These are phyloP conservation scores for Prunella strophiata DNA, from an alignment of 2,797 vertebrate genomes.

Conservation along the genomic window DNA sequence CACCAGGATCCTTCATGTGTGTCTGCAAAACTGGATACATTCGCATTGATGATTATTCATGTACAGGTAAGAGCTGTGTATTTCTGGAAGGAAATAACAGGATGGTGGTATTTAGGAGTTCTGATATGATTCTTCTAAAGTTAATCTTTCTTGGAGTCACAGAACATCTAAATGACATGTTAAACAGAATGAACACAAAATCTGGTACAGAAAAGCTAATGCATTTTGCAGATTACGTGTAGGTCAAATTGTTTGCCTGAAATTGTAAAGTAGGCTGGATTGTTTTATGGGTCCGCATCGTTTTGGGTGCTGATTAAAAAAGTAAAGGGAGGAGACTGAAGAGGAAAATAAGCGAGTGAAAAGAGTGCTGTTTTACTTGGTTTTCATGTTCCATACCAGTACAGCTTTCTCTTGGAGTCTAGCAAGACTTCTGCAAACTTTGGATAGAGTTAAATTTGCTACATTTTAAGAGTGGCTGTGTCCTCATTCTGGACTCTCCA, in stretches of 20 bases:
- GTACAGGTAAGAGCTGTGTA: slow-evolving; percentile 84
- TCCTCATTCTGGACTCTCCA: neutral
- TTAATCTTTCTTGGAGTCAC: neutral
- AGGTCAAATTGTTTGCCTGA: neutral
- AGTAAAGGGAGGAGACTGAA: neutral
- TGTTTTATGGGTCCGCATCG: neutral
- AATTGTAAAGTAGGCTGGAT: neutral
- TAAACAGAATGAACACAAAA: neutral
- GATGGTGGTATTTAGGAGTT: neutral
- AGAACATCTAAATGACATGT: neutral
- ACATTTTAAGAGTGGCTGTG: neutral
- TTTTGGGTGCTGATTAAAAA: neutral
- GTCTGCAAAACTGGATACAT: slow-evolving; percentile 93
- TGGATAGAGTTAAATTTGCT: neutral
- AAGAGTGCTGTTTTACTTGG: neutral
- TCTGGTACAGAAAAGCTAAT: neutral
- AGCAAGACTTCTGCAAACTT: neutral
- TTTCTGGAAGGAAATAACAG: neutral
- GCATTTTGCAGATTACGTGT: neutral
- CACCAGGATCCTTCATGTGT: slow-evolving; percentile 93
- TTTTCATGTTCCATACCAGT: neutral
- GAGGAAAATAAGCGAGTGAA: neutral
- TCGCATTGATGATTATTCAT: slow-evolving; percentile 94
- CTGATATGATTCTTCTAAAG: neutral
- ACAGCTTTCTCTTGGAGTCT: neutral